Base-by-base conservation (phyloP, 1,140 invertebrate species). In the Babylonia areolata region DNA sequence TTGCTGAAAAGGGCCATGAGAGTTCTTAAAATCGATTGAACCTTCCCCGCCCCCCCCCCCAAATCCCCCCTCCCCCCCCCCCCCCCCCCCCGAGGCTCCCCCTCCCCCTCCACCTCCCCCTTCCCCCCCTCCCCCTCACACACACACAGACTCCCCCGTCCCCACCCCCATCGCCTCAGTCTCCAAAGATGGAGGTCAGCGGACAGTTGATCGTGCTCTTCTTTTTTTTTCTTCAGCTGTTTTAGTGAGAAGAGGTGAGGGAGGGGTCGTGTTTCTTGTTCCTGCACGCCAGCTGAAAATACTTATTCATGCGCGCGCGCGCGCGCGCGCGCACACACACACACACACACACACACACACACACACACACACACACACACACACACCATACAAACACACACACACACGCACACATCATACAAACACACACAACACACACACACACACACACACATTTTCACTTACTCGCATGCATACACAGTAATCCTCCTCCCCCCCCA, bases 271-370 rank as follows among this genome's bases (percentile, higher is more conserved):
- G 20, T 28, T 17, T 3, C n/a, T 69, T 23, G 5, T 12, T 9
- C 33, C 31, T 81, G 51, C 17, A 3, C n/a, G 51, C 37, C 31
- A 9, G 35, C 33, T 11, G n/a, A 9, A 11, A 6, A 1, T 3
- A 39, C 69, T 69, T 23, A 37, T 35, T 69, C 12, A 33, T 40
- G 2, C 40, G 77, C 28, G 28, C 35, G 77, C 77, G 37, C 40
- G 3, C 77, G 28, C 23, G 37, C 11, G 37, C 40, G 77, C 35
- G 3, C 35, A 28, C 35, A 28, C 35, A 35, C 6, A 28, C 35
- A 39, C 35, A 79, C 35, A 79, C 77, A 79, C 77, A 35, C 77
- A 39, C 77, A 28, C 77, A 79, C 77, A 79, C 5, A 15, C 42
- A 46, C 42, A 46, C 42, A 46, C 15, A 46, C 42, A 46, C 40